Conservation (phyloP, 2,113 vertebrate genomes). For the Dicerorhinus sumatrensis region DNA sequence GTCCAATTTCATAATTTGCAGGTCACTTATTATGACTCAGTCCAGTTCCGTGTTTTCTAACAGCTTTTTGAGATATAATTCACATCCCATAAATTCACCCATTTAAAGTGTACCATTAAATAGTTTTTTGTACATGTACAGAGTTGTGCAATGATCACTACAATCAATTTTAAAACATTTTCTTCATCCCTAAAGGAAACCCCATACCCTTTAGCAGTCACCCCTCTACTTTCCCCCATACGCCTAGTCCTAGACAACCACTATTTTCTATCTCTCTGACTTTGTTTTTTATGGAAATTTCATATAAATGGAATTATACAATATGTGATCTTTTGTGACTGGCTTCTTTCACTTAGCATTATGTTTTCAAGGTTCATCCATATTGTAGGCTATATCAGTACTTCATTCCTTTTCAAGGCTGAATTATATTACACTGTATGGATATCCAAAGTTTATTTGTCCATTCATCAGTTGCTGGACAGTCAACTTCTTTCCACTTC, state of each 20-base stretch:
- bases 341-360: not conserved
- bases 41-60: not conserved
- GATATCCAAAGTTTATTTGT: not conserved
- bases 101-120: not conserved
- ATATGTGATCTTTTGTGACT: not conserved
- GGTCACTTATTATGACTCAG: not conserved
- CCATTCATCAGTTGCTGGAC: not conserved
- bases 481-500: not conserved
- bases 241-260: not conserved
- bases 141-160: not conserved
- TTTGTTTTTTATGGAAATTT: not conserved
- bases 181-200: not conserved
- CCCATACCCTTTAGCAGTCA: not conserved
- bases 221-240: no score
- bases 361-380: not conserved
- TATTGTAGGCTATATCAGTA: not conserved
- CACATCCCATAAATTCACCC: not conserved
- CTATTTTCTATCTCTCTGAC: not conserved
- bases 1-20: not conserved
- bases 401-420: not conserved
- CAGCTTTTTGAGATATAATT: not conserved
- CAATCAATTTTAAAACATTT: not conserved
- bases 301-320: not conserved
- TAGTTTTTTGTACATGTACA: not conserved
- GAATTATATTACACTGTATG: not conserved